Base-by-base conservation (phyloP, 1,140 invertebrate species). In the Ceratina australensis region DNA sequence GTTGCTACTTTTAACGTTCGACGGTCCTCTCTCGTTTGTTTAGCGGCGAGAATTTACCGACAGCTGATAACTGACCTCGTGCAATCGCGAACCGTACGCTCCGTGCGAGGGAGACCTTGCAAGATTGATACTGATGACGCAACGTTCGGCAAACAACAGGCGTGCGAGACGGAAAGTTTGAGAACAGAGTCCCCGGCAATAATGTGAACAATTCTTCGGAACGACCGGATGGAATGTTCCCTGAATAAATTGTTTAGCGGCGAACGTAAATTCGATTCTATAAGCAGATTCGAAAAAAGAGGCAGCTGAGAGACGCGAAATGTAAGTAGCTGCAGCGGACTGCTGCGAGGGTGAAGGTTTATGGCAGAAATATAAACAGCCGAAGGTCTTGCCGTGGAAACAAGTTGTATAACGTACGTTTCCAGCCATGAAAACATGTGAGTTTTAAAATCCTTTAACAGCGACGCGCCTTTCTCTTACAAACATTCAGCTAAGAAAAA, bases 41-140 rank as follows among this genome's bases (percentile, higher is more conserved):
- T 78, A 68, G 28, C 42, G n/a, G 8, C 7, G 57, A 54, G 59
- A 57, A 74, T 78, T 78, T 85, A 85, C 79, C 82, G 79, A 85
- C 83, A 49, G 82, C 57, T 79, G 83, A 61, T 85, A 85, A 85
- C 75, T 50, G 66, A 78, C 50, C 57, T 83, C 68, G 57, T 42
- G 28, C 50, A 67, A 63, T n/a, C 26, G 56, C 54, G 3, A 13
- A 49, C 13, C 50, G 33, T 16, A 20, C 49, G 50, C 12, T 54
- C 4, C 49, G 20, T 10, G 10, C 8, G 2, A 2, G 1, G 26
- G 5, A 26, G 26, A 61, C 54, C 47, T 13, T 16, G 13, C 22
- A 26, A 63, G 65, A 74, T 47, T 60, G 67, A 63, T 60, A 47
- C 33, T 20, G 20, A 56, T 5, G 52, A 49, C 18, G 63, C 63